These are phyloP conservation scores for Prionailurus bengalensis DNA, from an alignment of 2,113 vertebrate genomes.

Conservation along the genomic window DNA sequence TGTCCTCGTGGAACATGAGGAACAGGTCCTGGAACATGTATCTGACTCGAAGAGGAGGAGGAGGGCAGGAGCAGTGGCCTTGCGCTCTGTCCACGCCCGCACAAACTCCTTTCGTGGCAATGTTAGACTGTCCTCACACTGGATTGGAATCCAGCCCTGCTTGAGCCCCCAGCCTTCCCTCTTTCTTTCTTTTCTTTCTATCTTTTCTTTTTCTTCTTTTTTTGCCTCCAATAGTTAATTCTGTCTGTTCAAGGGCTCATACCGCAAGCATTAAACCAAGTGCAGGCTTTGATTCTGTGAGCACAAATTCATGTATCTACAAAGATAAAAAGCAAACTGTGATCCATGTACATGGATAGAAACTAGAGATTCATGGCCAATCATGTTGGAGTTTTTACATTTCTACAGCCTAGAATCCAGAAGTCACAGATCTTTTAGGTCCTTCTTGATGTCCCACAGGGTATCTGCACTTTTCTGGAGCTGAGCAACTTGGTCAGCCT, in stretches of 20 bases:
- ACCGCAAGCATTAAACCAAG: not conserved
- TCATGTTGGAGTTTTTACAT: not conserved
- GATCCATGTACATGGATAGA: not conserved
- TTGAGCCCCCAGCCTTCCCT: not conserved
- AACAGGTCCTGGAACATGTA: not conserved
- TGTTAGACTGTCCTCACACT: too few relatives aligned
- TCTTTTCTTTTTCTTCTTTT: not conserved
- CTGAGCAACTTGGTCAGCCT: not conserved
- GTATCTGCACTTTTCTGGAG: not conserved
- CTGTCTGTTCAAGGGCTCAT: not conserved
- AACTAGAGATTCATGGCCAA: not conserved
- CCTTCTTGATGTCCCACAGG: not conserved
- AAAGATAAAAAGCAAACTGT: not conserved
- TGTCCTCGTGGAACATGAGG: not conserved
- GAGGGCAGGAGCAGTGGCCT: not conserved
- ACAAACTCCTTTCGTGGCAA: fast-evolving
- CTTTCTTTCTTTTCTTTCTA: too few relatives aligned
- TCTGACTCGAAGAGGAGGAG: not conserved
- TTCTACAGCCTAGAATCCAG: not conserved
- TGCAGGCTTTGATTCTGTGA: not conserved
- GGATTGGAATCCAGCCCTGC: not conserved
- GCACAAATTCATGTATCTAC: not conserved
- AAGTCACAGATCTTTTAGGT: not conserved
- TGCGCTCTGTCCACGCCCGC: not conserved
- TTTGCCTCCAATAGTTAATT: not conserved